These are phyloP conservation scores for Phyllotreta cruciferae DNA, from an alignment of 2,888 invertebrate species.

Conservation along the genomic window DNA sequence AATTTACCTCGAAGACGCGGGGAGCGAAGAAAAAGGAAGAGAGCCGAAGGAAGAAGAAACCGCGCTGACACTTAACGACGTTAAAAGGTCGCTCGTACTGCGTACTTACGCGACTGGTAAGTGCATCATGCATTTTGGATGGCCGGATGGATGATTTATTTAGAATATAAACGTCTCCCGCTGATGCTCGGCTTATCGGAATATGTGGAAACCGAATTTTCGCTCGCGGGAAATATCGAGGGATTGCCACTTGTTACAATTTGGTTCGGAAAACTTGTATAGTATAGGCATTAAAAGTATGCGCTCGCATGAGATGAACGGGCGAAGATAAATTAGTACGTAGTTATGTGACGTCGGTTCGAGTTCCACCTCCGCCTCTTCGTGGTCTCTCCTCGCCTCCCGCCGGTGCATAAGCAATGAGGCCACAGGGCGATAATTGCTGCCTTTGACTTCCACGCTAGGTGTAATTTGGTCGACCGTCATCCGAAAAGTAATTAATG, in stretches of 20 bases:
- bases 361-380: constrained; percentile 2
- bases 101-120: constrained; percentile 29
- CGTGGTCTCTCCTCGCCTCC: constrained; percentile 1
- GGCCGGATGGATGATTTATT: constrained; percentile 31
- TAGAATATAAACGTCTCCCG: constrained; percentile 6
- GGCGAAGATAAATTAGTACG: constrained; percentile 16
- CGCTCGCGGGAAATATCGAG: too few species aligned
- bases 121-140: constrained; percentile 53
- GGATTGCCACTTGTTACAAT: too few species aligned
- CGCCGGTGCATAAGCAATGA: constrained; percentile 39
- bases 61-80: too few species aligned
- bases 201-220: too few species aligned
- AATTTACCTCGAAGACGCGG: too few species aligned
- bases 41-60: too few species aligned
- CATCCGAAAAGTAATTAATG: constrained; percentile 41
- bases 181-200: too few species aligned
- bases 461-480: constrained; percentile 44
- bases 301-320: too few species aligned
- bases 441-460: constrained; percentile 46
- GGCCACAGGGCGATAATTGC: constrained; percentile 45
- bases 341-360: constrained; percentile 11
- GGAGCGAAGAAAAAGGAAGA: too few species aligned
- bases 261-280: too few species aligned
- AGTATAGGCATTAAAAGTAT: too few species aligned
- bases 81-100: too few species aligned